Evolutionary conservation across 2,888 invertebrate genomes (phyloP), one percentile per base, ranked within the genome.

Genomic region (Hanleya hanleyi): DNA sequence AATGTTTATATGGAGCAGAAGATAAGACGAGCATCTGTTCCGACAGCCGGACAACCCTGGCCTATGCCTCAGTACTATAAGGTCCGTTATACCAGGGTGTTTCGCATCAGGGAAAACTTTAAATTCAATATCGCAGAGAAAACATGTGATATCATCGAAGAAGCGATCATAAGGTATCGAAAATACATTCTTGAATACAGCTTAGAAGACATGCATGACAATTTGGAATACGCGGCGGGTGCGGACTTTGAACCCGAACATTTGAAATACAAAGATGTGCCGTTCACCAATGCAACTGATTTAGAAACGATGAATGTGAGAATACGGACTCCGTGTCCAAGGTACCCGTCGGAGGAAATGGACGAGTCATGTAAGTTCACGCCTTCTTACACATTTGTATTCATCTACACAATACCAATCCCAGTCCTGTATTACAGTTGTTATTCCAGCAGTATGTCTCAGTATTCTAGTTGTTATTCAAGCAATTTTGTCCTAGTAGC

Each of bases 41-140:
- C 86, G 15, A 82, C 84, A 3, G 83, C 86, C 0, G 95, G 95
- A 0, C 92, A 93, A 87, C 92, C 94, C 0, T 95, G 95, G 95
- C 95, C 95, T 0, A 91, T 92, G 84, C 94, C 94, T 0, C 92
- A 93, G 75, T 80, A 90, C 51, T 91, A 91, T 79, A 83, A 87
- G 49, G 83, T 89, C 26, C 86, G 88, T 38, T 82, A 89, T 26
- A 87, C 88, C 5, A 81, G 77, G 73, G 76, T 86, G 5, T 85
- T 77, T 69, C 70, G 68, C 62, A 73, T 86, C n/a, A 79, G 82
- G 66, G 75, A 77, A 32, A 75, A 74, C 37, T 85, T 87, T 67
- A 73, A 77, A 33, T 84, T 86, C 75, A 75, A 81, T 41, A 74
- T 84, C 92, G 91, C 79, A 85, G 90, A 90, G 51, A 83, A 92